Conservation (phyloP, 1,140 invertebrate genomes). For the Drosophila cardini region DNA sequence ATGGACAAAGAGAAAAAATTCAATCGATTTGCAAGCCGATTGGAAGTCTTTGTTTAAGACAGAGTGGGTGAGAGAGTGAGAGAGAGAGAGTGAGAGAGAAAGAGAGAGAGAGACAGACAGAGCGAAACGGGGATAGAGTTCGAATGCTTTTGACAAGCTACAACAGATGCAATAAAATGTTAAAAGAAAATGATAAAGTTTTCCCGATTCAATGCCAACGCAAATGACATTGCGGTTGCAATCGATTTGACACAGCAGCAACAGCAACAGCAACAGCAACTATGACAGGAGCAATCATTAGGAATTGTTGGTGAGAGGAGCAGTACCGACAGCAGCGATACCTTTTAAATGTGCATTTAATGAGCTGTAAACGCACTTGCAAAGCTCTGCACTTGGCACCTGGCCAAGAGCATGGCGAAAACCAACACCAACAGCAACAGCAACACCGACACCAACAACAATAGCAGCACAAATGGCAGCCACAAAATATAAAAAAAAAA, state of each 20-base stretch:
- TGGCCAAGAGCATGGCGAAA: slow-evolving; percentile 32
- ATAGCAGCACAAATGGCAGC: background rate
- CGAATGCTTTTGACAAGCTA: slow-evolving; percentile 20
- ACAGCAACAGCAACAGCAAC: background rate
- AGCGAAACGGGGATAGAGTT: background rate
- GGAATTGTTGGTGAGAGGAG: background rate
- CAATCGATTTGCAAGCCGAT: no score
- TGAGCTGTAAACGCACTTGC: slow-evolving; percentile 50
- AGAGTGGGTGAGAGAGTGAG: background rate
- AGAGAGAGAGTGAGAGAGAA: background rate
- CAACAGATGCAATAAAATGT: slow-evolving; percentile 31
- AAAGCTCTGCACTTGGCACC: slow-evolving; percentile 36
- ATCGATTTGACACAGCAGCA: slow-evolving; percentile 25
- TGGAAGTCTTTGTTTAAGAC: no score
- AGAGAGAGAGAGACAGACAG: background rate
- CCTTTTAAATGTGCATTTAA: slow-evolving; percentile 46
- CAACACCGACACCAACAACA: background rate
- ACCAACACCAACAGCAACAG: slow-evolving; percentile 8
- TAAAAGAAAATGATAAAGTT: slow-evolving; percentile 11
- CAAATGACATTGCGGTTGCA: slow-evolving; percentile 19
- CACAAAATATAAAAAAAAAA: background rate
- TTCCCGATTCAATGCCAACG: slow-evolving; percentile 43
- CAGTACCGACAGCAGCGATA: slow-evolving; percentile 8
- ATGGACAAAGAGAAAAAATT: no score
- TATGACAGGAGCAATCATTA: slow-evolving; percentile 19